Evolutionary conservation across 2,888 invertebrate genomes (phyloP).

Genomic region (Itoplectis maculator): DNA sequence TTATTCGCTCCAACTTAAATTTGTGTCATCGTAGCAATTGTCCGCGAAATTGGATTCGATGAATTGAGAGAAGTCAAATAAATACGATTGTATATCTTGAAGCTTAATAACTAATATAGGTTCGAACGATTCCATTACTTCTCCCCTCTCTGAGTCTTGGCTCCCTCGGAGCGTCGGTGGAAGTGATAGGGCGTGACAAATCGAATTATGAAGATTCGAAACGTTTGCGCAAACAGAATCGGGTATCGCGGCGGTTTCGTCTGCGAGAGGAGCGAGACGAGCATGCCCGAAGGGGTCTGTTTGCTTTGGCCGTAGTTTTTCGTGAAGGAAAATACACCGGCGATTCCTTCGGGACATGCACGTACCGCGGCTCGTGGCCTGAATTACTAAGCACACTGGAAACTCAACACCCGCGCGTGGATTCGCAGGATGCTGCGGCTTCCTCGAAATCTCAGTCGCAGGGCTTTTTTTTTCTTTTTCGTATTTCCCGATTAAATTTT

Average conservation of each 20-base stretch:
- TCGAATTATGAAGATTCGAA: slow-evolving; percentile 82
- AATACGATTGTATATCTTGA: slow-evolving; percentile 27
- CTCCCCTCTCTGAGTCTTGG: neutral
- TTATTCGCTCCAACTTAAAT: neutral
- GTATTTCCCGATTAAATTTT: neutral
- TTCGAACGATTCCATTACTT: slow-evolving; percentile 19
- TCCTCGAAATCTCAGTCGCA: neutral
- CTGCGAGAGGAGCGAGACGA: slow-evolving; percentile 73
- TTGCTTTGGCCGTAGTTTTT: slow-evolving; percentile 51
- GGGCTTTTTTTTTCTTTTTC: neutral
- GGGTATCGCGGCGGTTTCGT: slow-evolving; percentile 69
- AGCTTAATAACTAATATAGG: slow-evolving; percentile 36
- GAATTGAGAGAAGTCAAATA: no score
- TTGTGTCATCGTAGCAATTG: no score
- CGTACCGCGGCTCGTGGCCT: slow-evolving; percentile 72
- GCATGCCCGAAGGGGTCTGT: slow-evolving; percentile 55
- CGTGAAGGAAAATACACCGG: slow-evolving; percentile 52
- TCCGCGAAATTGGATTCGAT: no score
- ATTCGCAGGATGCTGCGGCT: neutral
- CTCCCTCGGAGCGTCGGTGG: slow-evolving; percentile 16
- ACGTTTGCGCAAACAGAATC: slow-evolving; percentile 79
- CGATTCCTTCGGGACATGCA: slow-evolving; percentile 62
- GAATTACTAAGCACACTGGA: slow-evolving; percentile 77
- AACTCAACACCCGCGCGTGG: slow-evolving; percentile 68
- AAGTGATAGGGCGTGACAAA: slow-evolving; percentile 77